These are phyloP conservation scores for Desmophyllum pertusum DNA, from an alignment of 92 coral and sea anemone species.

Conservation along the genomic window DNA sequence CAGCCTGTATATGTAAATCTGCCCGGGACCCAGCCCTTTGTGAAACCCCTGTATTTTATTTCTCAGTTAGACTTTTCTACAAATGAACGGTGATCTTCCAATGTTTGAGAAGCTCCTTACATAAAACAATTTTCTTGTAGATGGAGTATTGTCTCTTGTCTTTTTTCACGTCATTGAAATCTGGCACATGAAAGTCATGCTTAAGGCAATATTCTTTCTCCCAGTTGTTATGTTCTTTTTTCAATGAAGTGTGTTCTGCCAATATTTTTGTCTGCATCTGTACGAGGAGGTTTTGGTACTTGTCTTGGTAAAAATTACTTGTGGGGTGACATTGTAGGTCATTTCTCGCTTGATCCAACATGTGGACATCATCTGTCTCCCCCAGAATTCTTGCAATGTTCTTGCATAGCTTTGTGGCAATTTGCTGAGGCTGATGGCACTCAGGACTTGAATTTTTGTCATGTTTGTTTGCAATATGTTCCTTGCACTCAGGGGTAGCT, in stretches of 20 bases:
- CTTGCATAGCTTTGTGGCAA: not conserved
- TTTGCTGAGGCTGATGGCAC: not conserved
- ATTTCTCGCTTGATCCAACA: not conserved
- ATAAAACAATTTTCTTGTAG: not conserved
- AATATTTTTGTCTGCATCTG: conserved; percentile 1
- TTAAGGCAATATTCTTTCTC: not conserved
- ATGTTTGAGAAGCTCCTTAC: not conserved
- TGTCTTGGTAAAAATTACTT: not conserved
- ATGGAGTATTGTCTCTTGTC: conserved; percentile 3
- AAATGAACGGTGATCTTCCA: conserved; percentile 13
- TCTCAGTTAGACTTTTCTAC: too few species aligned
- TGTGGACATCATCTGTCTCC: not conserved
- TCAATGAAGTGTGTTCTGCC: not conserved
- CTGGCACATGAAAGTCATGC: not conserved
- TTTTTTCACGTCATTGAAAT: not conserved
- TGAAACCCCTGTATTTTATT: too few species aligned
- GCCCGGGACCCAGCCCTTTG: too few species aligned
- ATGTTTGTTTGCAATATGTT: not conserved
- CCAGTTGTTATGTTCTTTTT: conserved; percentile 1
- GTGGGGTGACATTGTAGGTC: not conserved
- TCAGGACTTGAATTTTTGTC: not conserved
- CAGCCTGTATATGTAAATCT: too few species aligned
- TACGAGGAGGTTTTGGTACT: conserved; percentile 1
- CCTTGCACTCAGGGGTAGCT: too few species aligned
- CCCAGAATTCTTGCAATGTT: not conserved